Evolutionary conservation across 2,888 invertebrate species (phyloP), one percentile per base, ranked within the genome.

Genomic region (Lasioglossum villosulum): DNA sequence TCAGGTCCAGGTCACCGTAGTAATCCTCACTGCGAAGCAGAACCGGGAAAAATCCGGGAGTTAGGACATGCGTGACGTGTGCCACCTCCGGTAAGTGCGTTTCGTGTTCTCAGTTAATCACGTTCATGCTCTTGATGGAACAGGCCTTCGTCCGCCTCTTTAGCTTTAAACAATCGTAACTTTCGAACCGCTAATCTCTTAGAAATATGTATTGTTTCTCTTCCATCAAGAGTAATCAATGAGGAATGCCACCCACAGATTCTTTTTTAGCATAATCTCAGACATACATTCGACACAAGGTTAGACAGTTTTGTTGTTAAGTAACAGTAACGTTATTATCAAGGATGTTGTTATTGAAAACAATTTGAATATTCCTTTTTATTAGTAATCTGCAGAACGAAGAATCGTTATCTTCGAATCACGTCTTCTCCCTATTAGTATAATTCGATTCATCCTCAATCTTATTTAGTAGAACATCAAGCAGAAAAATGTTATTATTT

Each of bases 1-100:
- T 98, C 96, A 98, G 96, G 96, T 98, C 98, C 97, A 98, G 96
- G 96, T 98, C 98, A 92, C 98, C 98, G 95, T 98, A 98, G 97
- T 98, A 98, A 97, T 98, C 98, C 97, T 98, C 98, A 96, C 98
- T 98, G 98, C 96, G 97, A 96, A 95, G 91, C 93, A 94, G 85
- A 94, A 93, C 90, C 91, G 92, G 92, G 90, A 93, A 91, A 92
- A 91, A 90, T 88, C 91, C 91, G 90, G 91, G 79, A 87, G 91
- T 94, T 90, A 93, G 89, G 91, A 91, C 90, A 91, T 92, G 90
- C 90, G 79, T 83, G 89, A 85, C 76, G 90, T 81, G 90, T 81
- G 85, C 87, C 70, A 82, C 37, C 76, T 78, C 78, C 66, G 56
- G 59, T 70, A 14, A 42, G 84, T 84, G 85, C 80, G 27, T 56